phyloP scores from a whole-genome alignment of 2,797 vertebrate genomes.

The Paguma larvata region DNA sequence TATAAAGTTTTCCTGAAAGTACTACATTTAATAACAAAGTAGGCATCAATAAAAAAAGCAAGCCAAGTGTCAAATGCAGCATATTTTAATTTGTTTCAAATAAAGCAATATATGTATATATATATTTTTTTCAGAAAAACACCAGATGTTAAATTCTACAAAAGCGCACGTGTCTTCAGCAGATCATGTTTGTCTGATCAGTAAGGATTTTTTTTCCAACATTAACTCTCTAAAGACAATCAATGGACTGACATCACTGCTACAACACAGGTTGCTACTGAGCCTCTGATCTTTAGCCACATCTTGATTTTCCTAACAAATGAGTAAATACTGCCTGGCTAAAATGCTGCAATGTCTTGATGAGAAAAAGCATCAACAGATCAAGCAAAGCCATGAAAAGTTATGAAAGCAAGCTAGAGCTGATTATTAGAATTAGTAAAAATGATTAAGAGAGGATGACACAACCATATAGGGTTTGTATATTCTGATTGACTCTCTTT shows the following conservation, averaged over 20 bases:
- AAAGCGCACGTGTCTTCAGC: slow-evolving; percentile 84
- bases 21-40: not conserved
- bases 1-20: not conserved
- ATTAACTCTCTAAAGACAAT: slow-evolving; percentile 84
- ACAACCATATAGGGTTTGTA: slow-evolving; percentile 79
- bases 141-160: slow-evolving; percentile 85
- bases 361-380: slow-evolving; percentile 84
- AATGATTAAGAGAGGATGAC: slow-evolving; percentile 84
- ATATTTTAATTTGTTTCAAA: slow-evolving; percentile 86
- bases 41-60: slow-evolving; percentile 33
- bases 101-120: slow-evolving; percentile 86
- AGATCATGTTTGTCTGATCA: slow-evolving; percentile 83
- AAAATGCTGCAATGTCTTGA: slow-evolving; percentile 83
- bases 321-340: slow-evolving; percentile 86
- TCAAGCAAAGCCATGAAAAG: slow-evolving; percentile 85
- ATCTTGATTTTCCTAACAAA: slow-evolving; percentile 81
- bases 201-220: slow-evolving; percentile 75
- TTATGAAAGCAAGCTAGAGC: slow-evolving; percentile 85
- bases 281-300: slow-evolving; percentile 78
- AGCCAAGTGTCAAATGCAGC: slow-evolving; percentile 84
- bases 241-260: slow-evolving; percentile 81
- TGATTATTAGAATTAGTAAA: slow-evolving; percentile 86
- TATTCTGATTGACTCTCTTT: slow-evolving; percentile 85
- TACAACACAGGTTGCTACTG: slow-evolving; percentile 83
- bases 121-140: slow-evolving; percentile 84